Evolutionary conservation across 2,888 invertebrate genomes (phyloP), one percentile per base, ranked within the genome.

Genomic region (Mythimna impura): DNA sequence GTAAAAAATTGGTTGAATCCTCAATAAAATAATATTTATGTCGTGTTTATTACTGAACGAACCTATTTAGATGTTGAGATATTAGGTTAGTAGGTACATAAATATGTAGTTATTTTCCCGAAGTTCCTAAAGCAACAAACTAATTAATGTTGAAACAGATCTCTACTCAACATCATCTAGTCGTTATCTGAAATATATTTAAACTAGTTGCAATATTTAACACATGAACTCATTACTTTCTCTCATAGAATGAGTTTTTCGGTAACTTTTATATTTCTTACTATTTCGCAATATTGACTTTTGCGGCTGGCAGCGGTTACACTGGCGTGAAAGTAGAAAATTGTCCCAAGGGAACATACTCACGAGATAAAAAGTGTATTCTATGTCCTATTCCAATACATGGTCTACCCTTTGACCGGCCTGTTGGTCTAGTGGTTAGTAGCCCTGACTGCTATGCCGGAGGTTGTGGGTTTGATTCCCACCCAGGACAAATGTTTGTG

Each of bases 91-190:
- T 22, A 43, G 12, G 14, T 50, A 47, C 47, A 47, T 20, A n/a
- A n/a, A n/a, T n/a, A 14, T 43, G 43, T 43, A 40, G 61, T 75
- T 54, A 55, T 78, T 61, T 78, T 9, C 47, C 78, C 9, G 10
- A 77, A 69, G 40, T 61, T 61, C 40, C 36, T 61, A 20, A 14
- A 78, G 61, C 40, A 50, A 52, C 34, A 78, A 14, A 36, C 34
- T 63, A 52, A 78, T 78, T 54, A 71, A 76, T 52, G 52, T 78
- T 63, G 62, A 58, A 76, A 63, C 43, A 52, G 62, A 61, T 69
- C 43, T 22, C 12, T 36, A 36, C 34, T 47, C 25, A 25, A 61
- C 54, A 47, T 10, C 36, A 8, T 40, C 14, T 36, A 69, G 36
- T 9, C 12, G 43, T 54, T 61, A n/a, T 4, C 22, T 61, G 36